Percentiles rank a stretch among this genome's conserved stretches.
Conservation (phyloP, 2,888 invertebrate genomes). For the Trisateles emortualis region DNA sequence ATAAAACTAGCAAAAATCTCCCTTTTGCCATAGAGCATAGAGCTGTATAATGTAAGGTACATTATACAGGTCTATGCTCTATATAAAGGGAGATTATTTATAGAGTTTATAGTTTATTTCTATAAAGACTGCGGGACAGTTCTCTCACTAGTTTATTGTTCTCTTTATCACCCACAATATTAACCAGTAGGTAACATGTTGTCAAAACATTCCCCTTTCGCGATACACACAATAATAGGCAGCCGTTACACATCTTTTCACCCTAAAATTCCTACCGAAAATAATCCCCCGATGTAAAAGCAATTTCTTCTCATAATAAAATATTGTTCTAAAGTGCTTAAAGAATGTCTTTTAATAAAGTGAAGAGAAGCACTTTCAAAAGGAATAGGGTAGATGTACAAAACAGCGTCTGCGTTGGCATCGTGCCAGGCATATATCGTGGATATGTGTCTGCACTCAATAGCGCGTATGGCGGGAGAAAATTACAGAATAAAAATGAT, state of each 20-base stretch:
- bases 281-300: conserved; percentile 1
- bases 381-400: conserved; percentile 29
- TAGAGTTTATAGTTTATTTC: too few relatives aligned
- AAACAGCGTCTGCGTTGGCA: conserved; percentile 39
- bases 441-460: conserved; percentile 36
- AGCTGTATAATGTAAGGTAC: too few relatives aligned
- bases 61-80: too few relatives aligned
- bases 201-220: conserved; percentile 4
- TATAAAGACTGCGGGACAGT: too few relatives aligned
- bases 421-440: conserved; percentile 51
- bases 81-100: too few relatives aligned
- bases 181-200: background rate
- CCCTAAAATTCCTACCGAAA: background rate
- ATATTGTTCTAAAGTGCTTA: conserved; percentile 11
- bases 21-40: too few relatives aligned
- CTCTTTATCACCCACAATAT: background rate
- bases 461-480: conserved; percentile 36
- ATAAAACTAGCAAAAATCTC: too few relatives aligned
- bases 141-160: conserved; percentile 4
- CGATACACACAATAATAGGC: background rate
- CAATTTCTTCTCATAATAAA: conserved; percentile 9
- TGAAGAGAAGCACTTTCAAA: conserved; percentile 16
- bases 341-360: conserved; percentile 38
- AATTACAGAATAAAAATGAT: conserved; percentile 46
- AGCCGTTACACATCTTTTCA: conserved; percentile 5